Evolutionary conservation across 2,888 invertebrate genomes (phyloP), one percentile per base, ranked within the genome.

Genomic region (Flabesymbios commensalis): DNA sequence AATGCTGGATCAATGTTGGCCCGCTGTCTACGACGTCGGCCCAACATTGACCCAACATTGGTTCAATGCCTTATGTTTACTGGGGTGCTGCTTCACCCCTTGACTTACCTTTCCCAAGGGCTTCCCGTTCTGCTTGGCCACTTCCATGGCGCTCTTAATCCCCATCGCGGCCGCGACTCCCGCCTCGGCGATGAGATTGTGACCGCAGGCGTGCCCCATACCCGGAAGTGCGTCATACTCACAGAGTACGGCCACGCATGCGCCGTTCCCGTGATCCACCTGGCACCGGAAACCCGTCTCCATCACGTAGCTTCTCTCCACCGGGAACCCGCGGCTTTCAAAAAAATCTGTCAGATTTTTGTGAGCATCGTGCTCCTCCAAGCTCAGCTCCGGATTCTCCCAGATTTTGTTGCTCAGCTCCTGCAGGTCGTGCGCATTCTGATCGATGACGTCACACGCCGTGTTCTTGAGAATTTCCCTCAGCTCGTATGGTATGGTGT

Each of bases 221-320:
- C 53, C 64, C 3, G 65, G 65, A 14, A 65, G 58, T 26, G 65
- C 63, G 43, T 83, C 83, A 64, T 82, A 83, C 63, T 83, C 82
- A 65, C 81, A 81, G 22, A 82, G 56, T 17, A 81, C 71, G 7
- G 75, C 77, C 7, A 82, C 62, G n/a, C n/a, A n/a, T n/a, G n/a
- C n/a, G n/a, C n/a, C n/a, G 54, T 77, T 71, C 2, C 78, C 29
- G 14, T 45, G 39, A 14, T 36, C 39, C 10, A n/a, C 10, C 39
- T 10, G 10, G 39, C n/a, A 19, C 32, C 55, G 1, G 32, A 60
- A 60, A n/a, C 33, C 60, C 14, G 60, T 60, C 19, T 54, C 51
- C 43, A 61, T 24, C 14, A 59, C 47, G 45, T 43, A 59, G 32
- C 53, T 39, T 22, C 56, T 26, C 49, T 63, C 57, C 26, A 77